Evolutionary conservation across 1,140 invertebrate genomes (phyloP), one percentile per base, ranked within the genome.

Genomic region (Meloidogyne floridensis): DNA sequence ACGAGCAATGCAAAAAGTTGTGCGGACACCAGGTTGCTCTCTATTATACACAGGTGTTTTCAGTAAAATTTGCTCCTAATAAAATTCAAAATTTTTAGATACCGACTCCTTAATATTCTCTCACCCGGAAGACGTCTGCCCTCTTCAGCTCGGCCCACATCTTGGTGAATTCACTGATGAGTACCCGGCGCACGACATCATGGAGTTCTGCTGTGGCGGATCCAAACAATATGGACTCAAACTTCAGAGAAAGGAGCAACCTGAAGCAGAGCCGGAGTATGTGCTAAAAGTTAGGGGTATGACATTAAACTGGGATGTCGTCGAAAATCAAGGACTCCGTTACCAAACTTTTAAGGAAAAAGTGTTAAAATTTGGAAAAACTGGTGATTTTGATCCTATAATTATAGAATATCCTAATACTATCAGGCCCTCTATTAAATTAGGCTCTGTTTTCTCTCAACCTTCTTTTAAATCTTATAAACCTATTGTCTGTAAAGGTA

Each of bases 171-270:
- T 77, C 13, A 56, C 75, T 0, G 75, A 77, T n/a, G 75, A 73
- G 6, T 73, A 51, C 11, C 72, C 72, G n/a, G 73, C 47, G 43
- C 43, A 77, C 18, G 54, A 77, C 4, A 77, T 77, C 54, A 20
- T 59, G 10, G 75, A 77, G 69, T 77, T 69, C 13, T 53, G 43
- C 8, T 77, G 43, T 2, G 75, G 75, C 3, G 75, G 75, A 1
- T 47, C 73, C 47, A 75, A 75, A 54, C 73, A 73, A 47, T 73
- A 73, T n/a, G 72, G 72, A 73, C 15, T 73, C 11, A 11, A n/a
- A 11, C 72, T 73, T 43, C 8, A 5, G n/a, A 42, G 72, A 47
- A 73, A 73, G 2, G 9, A 15, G 15, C 43, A 47, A 47, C 43
- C 2, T 3, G 43, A 6, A 47, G 43, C 43, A 47, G 72, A 73